phyloP scores from a whole-genome alignment of 2,888 invertebrate species.

The Macaria liturata region DNA sequence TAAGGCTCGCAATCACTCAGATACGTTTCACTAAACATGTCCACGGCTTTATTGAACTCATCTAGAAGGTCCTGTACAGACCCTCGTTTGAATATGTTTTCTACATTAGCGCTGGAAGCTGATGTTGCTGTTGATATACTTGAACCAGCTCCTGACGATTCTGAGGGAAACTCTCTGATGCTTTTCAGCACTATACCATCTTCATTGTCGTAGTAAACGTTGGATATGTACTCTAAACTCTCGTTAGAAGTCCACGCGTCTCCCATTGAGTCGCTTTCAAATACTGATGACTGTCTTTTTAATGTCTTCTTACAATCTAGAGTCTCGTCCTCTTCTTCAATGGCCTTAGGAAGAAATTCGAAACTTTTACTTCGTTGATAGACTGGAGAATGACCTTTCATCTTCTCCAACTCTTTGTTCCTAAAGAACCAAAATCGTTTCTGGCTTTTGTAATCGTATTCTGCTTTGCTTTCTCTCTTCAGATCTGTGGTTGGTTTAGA shows the following conservation, averaged over 20 bases:
- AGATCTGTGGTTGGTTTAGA: conserved; percentile 24
- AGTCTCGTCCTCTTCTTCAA: conserved; percentile 54
- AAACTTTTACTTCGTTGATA: conserved; percentile 76
- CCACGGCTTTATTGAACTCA: conserved; percentile 73
- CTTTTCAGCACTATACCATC: conserved; percentile 66
- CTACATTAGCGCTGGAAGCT: conserved; percentile 59
- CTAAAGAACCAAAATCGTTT: conserved; percentile 75
- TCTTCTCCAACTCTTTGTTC: conserved; percentile 61
- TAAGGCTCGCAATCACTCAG: conserved; percentile 75
- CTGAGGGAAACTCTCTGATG: conserved; percentile 59
- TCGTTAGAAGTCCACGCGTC: conserved; percentile 69
- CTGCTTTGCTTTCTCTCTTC: conserved; percentile 42
- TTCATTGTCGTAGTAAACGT: conserved; percentile 66
- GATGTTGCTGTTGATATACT: conserved; percentile 64
- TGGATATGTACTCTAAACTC: conserved; percentile 66
- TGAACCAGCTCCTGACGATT: conserved; percentile 57
- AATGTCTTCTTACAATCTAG: conserved; percentile 36
- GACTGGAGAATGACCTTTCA: conserved; percentile 50
- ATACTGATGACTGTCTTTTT: conserved; percentile 59
- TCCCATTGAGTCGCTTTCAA: conserved; percentile 65
- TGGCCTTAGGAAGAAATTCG: conserved; percentile 69
- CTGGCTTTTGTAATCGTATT: conserved; percentile 59
- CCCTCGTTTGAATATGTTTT: conserved; percentile 60
- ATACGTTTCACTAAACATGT: conserved; percentile 72
- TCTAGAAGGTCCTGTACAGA: conserved; percentile 68